Evolutionary conservation across 2,113 vertebrate genomes (phyloP).

Genomic region (Xerus inauris): DNA sequence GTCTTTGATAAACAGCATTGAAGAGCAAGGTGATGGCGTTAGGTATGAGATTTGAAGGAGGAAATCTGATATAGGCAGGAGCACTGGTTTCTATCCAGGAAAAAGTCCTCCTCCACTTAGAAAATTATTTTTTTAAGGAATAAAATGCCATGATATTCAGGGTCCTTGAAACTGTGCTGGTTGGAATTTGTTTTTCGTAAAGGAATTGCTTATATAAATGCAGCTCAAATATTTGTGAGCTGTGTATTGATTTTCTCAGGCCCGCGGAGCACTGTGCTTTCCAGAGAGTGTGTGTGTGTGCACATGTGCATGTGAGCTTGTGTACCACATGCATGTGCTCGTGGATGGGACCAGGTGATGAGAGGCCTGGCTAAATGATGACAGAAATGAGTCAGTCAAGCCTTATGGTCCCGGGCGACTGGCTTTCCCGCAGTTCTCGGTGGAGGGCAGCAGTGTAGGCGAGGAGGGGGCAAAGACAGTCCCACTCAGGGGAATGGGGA

Average conservation of each 20-base stretch:
- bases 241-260: constrained; percentile 47
- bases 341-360: not conserved
- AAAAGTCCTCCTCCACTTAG: not conserved
- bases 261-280: not conserved
- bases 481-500: not conserved
- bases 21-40: not conserved
- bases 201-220: constrained; percentile 21
- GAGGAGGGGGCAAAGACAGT: not conserved
- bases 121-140: not conserved
- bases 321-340: not conserved
- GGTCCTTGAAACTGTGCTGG: constrained; percentile 11
- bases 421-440: not conserved
- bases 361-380: constrained; percentile 38
- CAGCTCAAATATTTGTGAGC: constrained; percentile 30
- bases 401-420: not conserved
- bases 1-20: not conserved
- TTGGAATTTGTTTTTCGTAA: constrained; percentile 49
- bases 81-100: not conserved
- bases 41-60: not conserved
- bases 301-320: no score
- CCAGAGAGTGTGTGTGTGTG: not conserved
- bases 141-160: not conserved
- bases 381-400: not conserved
- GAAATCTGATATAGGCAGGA: not conserved
- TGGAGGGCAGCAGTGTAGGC: not conserved